Conservation (phyloP, 2,888 invertebrate species). For the Lagria hirta region DNA sequence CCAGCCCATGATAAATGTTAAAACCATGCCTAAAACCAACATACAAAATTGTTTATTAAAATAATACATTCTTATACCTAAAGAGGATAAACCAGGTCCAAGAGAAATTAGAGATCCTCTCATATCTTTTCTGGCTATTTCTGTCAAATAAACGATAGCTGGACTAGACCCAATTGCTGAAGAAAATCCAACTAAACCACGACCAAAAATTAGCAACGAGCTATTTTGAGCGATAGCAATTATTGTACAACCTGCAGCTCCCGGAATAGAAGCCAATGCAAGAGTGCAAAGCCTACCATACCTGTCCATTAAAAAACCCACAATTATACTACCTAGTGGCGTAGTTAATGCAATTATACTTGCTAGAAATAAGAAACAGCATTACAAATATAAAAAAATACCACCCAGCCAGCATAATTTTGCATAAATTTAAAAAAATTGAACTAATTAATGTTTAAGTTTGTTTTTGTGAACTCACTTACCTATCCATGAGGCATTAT, state of each 20-base stretch:
- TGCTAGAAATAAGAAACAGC: too few species aligned
- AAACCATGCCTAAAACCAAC: conserved; percentile 54
- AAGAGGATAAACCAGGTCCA: conserved; percentile 59
- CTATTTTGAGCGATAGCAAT: conserved; percentile 56
- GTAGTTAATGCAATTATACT: conserved; percentile 58
- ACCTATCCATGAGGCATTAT: conserved; percentile 59
- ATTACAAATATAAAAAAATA: too few species aligned
- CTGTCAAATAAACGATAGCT: conserved; percentile 61
- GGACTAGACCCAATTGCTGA: conserved; percentile 59
- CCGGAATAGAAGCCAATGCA: conserved; percentile 57
- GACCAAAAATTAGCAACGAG: conserved; percentile 55
- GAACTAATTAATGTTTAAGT: too few species aligned
- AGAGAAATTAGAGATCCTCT: conserved; percentile 59
- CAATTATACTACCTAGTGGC: conserved; percentile 56
- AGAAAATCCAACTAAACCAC: conserved; percentile 57
- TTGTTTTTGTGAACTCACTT: conserved; percentile 26
- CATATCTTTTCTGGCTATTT: conserved; percentile 59
- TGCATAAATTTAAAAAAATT: neutral
- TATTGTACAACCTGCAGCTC: conserved; percentile 56
- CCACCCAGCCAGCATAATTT: neutral
- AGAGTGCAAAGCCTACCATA: conserved; percentile 58
- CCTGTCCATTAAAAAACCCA: conserved; percentile 58
- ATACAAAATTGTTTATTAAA: conserved; percentile 31
- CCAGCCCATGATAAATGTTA: conserved; percentile 58
- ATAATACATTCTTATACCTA: conserved; percentile 53